A percentile compares a stretch with the other conserved stretches of the same genome.
phyloP scores from a whole-genome alignment of 2,113 vertebrate species.

The Smithornis capensis region DNA sequence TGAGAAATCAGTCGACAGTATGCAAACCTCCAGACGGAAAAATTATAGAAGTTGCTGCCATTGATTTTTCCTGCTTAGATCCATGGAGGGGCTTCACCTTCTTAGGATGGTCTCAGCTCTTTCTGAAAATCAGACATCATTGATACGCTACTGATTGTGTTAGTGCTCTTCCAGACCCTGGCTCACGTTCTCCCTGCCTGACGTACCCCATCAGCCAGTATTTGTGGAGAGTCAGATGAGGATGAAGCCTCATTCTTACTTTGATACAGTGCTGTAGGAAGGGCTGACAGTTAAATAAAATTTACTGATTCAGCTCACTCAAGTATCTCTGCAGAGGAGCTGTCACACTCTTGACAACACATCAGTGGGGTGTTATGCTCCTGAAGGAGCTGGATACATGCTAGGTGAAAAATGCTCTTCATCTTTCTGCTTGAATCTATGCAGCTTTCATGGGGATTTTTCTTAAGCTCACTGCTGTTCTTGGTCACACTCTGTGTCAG shows the following conservation, averaged over 20 bases:
- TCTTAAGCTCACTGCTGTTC: background rate
- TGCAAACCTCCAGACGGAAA: background rate
- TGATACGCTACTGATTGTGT: background rate
- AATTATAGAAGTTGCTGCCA: background rate
- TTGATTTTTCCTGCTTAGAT: background rate
- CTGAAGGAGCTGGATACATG: background rate
- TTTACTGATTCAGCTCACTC: slow-evolving; percentile 35
- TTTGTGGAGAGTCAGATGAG: background rate
- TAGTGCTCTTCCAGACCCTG: background rate
- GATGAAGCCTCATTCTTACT: background rate
- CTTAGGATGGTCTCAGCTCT: background rate
- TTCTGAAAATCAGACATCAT: background rate
- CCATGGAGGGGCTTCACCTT: background rate
- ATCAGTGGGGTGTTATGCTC: background rate
- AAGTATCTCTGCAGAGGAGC: background rate
- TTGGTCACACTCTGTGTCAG: background rate
- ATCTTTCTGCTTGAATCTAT: background rate
- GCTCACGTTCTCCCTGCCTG: background rate
- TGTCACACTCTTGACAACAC: background rate
- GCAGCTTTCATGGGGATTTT: slow-evolving; percentile 1
- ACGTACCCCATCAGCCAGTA: background rate
- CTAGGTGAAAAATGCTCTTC: background rate
- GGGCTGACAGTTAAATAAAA: slow-evolving; percentile 27
- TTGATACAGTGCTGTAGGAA: background rate
- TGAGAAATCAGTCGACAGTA: background rate